These are phyloP conservation scores for Circaetus cinerascens DNA, from an alignment of 2,113 vertebrate genomes.

Conservation along the genomic window DNA sequence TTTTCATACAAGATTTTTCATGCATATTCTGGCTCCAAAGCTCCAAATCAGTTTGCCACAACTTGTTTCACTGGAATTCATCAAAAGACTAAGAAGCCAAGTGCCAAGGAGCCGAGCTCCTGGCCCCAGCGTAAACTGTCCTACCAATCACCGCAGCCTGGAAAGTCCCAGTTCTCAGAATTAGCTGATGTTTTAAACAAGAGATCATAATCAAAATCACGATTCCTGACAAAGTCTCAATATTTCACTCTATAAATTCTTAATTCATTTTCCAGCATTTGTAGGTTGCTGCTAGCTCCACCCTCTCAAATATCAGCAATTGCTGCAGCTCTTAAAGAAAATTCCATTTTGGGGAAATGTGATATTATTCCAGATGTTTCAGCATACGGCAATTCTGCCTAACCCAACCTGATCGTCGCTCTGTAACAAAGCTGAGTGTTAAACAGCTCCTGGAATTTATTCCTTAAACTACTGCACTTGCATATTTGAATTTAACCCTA, in stretches of 20 bases:
- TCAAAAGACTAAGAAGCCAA: conserved; percentile 22
- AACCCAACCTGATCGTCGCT: neutral
- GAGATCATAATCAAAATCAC: neutral
- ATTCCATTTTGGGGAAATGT: conserved; percentile 45
- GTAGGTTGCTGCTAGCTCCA: neutral
- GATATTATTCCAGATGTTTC: conserved; percentile 67
- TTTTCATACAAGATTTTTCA: conserved; percentile 58
- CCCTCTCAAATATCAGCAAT: conserved; percentile 23
- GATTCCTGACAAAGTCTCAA: neutral
- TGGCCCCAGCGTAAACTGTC: neutral
- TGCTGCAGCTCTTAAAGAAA: conserved; percentile 33
- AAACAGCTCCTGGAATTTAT: conserved; percentile 57
- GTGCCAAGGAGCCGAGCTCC: neutral
- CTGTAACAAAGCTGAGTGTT: conserved; percentile 14
- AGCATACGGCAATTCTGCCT: neutral
- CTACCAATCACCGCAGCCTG: neutral
- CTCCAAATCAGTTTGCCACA: conserved; percentile 54
- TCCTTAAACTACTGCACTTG: conserved; percentile 38
- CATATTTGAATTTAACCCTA: conserved; percentile 44
- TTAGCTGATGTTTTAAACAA: neutral
- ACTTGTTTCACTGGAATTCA: conserved; percentile 67
- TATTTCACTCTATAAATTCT: conserved; percentile 5
- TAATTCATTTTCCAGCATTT: conserved; percentile 40
- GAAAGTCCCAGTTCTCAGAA: neutral
- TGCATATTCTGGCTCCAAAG: conserved; percentile 46